Evolutionary conservation across 2,888 invertebrate genomes (phyloP).

Genomic region (Antheraea yamamai): DNA sequence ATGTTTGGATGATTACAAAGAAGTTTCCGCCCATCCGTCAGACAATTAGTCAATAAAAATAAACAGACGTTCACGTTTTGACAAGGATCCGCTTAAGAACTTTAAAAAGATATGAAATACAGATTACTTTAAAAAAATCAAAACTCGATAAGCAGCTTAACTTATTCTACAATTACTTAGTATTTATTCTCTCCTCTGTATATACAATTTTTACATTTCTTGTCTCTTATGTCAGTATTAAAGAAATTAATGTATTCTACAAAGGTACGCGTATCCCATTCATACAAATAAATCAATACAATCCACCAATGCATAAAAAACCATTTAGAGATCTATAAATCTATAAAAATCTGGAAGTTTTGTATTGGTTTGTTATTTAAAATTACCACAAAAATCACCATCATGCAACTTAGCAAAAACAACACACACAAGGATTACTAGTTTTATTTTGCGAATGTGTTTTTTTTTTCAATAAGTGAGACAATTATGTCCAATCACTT

Average conservation of each 20-base stretch:
- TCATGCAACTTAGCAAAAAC: background rate
- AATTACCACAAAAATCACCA: background rate
- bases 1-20: background rate
- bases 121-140: background rate
- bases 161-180: background rate
- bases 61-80: background rate
- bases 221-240: background rate
- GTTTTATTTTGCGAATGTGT: background rate
- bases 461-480: constrained; percentile 4
- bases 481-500: constrained; percentile 12
- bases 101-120: background rate
- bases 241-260: background rate
- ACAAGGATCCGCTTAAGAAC: background rate
- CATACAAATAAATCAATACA: background rate
- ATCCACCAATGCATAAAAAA: background rate
- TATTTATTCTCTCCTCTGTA: background rate
- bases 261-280: background rate
- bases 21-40: background rate
- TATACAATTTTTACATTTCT: background rate
- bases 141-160: background rate
- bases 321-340: background rate
- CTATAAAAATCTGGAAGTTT: background rate
- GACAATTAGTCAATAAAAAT: background rate
- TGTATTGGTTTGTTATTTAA: background rate
- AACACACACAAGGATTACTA: background rate